A percentile compares a stretch with the other conserved stretches of the same genome.
phyloP scores from a whole-genome alignment of 2,113 vertebrate species.

The Pycnonotus jocosus region DNA sequence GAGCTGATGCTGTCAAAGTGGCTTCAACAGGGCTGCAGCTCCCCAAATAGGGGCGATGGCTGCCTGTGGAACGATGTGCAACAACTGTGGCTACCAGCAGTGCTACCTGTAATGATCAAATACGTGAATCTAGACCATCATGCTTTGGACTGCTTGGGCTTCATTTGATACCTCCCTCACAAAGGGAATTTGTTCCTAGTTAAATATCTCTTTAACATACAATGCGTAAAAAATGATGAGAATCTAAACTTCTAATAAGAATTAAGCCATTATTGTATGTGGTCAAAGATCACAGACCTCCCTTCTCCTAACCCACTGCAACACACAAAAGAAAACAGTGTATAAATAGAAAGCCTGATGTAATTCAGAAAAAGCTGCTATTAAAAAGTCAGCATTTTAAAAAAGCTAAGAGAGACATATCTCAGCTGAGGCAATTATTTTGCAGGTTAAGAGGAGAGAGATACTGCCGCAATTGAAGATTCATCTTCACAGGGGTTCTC shows the following conservation, averaged over 20 bases:
- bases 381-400: constrained; percentile 43
- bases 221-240: neutral
- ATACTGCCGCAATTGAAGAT: constrained; percentile 31
- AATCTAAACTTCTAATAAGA: neutral
- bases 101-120: neutral
- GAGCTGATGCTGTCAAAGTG: neutral
- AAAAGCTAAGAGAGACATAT: constrained; percentile 33
- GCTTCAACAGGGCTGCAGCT: neutral
- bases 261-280: neutral
- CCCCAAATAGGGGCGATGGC: neutral
- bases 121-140: neutral
- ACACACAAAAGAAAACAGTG: neutral
- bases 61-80: rapidly evolving
- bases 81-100: neutral
- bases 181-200: neutral
- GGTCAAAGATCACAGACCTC: neutral
- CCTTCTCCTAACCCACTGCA: neutral
- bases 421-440: constrained; percentile 50
- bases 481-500: constrained; percentile 22
- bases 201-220: neutral
- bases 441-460: constrained; percentile 41
- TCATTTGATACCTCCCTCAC: neutral
- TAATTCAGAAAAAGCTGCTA: constrained; percentile 11
- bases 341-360: constrained; percentile 16
- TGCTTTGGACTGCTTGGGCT: neutral